Base-by-base conservation (phyloP, 2,113 vertebrate genomes). In the Istiophorus platypterus region DNA sequence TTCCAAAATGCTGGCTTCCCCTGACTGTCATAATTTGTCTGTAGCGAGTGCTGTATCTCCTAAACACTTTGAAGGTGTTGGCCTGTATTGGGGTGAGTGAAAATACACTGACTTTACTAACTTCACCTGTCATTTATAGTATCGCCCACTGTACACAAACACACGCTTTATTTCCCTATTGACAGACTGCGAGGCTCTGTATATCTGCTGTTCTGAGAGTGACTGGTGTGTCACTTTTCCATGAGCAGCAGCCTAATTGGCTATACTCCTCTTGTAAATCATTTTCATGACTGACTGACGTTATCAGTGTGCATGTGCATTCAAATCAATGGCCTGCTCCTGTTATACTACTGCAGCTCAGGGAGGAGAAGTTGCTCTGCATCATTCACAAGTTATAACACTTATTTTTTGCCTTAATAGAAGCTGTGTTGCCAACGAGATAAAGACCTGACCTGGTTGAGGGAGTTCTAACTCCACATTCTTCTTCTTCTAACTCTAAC, bases 1-100 rank as follows among this genome's bases (percentile, higher is more conserved):
- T 84, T 73, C 12, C 49, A 52, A 58, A 71, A 77, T 59, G 70
- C 34, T 3, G n/a, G 18, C 58, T 69, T 74, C 20, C 0, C 17
- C 6, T 71, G 41, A 88, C 57, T 81, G 62, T 57, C 45, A 81
- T 65, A 12, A 81, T 72, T 52, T 86, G 15, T 71, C 49, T 75
- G 59, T 41, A 41, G 58, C 31, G 71, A 66, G 80, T 78, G 63
- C 42, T 49, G 15, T 41, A 7, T 56, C 63, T 56, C 17, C 17
- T 14, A 37, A 37, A 81, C 29, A 82, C 27, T 58, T 65, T 51
- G 72, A 18, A 74, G 69, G 67, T 73, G 63, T 45, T 26, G 17
- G 54, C 31, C 42, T 66, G 75, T 24, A 54, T 76, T 41, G 45
- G 41, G 5, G 24, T 39, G 51, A 65, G 8, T 66, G 64, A 34